Evolutionary conservation across 2,888 invertebrate species (phyloP), one percentile per base, ranked within the genome.

Genomic region (Oxyteleia sp.): DNA sequence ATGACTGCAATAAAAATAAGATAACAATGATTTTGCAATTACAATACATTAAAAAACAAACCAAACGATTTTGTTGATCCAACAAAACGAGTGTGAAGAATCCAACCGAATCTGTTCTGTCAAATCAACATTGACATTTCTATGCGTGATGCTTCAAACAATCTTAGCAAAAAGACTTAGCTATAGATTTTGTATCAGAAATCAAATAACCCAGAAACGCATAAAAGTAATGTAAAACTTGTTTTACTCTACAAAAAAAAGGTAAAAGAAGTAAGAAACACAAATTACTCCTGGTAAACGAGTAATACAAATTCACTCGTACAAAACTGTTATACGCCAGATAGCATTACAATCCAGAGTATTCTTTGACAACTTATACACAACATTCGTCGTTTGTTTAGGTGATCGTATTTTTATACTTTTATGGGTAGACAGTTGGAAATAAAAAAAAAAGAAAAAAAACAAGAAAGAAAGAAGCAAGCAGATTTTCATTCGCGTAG

Each of bases 331-430:
- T 45, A 55, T 63, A 64, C 2, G 55, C 49, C 68, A 55, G 15
- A 63, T 66, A 72, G 59, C 64, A 57, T 69, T 72, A 41, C 26
- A 59, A 51, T 55, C 53, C 66, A 72, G 49, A 75, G 63, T 81
- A 81, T 81, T 81, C 81, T 75, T 75, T 81, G 74, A 81, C 43
- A 63, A 81, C 53, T 75, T 81, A 74, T 74, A 78, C 74, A 76
- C 64, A 63, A 53, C 20, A 66, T 71, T 82, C 38, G 51, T 57
- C 66, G 29, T 82, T 83, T 79, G 68, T 83, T 83, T 83, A 83
- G 74, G 43, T 69, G 57, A 83, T 74, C 63, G 57, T 83, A 83
- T 82, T 83, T 83, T 83, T 83, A 74, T 83, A 83, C 83, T 83
- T 83, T 83, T 79, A 83, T 83, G 83, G 16, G 69, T 78, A 79